Conservation (phyloP, 2,888 invertebrate genomes). For the Nasonovia ribisnigri region DNA sequence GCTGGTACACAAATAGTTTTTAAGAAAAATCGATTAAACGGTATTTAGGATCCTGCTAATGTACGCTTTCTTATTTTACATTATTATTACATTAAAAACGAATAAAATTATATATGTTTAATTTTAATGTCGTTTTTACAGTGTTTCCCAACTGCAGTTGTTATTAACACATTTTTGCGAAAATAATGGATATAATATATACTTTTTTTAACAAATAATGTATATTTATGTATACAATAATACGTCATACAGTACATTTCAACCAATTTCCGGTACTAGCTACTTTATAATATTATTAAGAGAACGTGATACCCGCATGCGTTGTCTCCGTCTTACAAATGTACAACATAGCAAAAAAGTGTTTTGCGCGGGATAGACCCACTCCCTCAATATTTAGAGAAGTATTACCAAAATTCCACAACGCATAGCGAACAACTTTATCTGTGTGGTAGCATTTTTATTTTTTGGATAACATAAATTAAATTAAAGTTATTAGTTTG, state of each 20-base stretch:
- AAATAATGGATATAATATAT: background rate
- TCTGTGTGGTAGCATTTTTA: no score
- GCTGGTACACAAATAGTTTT: background rate
- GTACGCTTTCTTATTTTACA: constrained; percentile 12
- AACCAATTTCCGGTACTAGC: background rate
- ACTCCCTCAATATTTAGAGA: no score
- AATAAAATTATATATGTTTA: background rate
- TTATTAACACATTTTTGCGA: background rate
- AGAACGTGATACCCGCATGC: no score
- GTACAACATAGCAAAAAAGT: no score
- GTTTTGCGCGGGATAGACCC: no score
- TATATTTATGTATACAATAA: no score
- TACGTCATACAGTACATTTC: background rate
- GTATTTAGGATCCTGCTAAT: background rate
- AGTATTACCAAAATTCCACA: no score
- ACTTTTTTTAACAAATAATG: background rate
- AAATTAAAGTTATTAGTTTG: no score
- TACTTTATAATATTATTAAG: background rate
- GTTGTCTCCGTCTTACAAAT: no score
- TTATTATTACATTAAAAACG: background rate
- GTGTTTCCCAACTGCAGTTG: background rate
- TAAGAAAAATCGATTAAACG: background rate
- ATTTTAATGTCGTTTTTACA: constrained; percentile 10
- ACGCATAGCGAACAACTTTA: no score
- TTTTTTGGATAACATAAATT: no score